Conservation (phyloP, 2,797 vertebrate genomes). For the Siniperca scherzeri region DNA sequence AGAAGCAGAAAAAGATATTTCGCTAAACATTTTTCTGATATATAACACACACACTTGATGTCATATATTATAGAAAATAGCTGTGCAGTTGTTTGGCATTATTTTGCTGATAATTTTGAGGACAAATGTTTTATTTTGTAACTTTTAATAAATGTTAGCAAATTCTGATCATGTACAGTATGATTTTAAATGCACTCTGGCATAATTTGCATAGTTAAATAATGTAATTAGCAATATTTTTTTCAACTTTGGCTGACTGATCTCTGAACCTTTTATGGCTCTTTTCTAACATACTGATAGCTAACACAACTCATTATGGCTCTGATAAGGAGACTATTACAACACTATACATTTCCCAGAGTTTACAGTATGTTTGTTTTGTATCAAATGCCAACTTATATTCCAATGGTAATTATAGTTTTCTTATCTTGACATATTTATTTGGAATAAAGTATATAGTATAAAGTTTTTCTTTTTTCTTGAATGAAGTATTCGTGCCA, state of each 20-base stretch:
- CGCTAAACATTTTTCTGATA: constrained; percentile 28
- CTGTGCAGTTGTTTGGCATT: not conserved
- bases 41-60: not conserved
- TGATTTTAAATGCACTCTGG: not conserved
- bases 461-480: too few species aligned
- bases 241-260: constrained; percentile 41
- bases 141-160: not conserved
- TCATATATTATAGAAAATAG: not conserved
- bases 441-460: constrained; percentile 7
- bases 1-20: constrained; percentile 77
- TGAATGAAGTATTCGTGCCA: not conserved
- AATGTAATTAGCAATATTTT: not conserved
- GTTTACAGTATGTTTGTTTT: not conserved
- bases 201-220: not conserved
- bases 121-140: constrained; percentile 5
- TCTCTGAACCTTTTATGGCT: constrained; percentile 46
- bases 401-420: not conserved
- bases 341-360: not conserved
- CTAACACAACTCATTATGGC: not conserved
- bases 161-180: not conserved
- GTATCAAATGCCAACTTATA: not conserved
- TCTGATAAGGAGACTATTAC: constrained; percentile 31
- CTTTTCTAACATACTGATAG: constrained; percentile 9
- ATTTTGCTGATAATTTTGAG: not conserved
- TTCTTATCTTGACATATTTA: constrained; percentile 1